Conservation (phyloP, 2,797 vertebrate species). For the Esox lucius region DNA sequence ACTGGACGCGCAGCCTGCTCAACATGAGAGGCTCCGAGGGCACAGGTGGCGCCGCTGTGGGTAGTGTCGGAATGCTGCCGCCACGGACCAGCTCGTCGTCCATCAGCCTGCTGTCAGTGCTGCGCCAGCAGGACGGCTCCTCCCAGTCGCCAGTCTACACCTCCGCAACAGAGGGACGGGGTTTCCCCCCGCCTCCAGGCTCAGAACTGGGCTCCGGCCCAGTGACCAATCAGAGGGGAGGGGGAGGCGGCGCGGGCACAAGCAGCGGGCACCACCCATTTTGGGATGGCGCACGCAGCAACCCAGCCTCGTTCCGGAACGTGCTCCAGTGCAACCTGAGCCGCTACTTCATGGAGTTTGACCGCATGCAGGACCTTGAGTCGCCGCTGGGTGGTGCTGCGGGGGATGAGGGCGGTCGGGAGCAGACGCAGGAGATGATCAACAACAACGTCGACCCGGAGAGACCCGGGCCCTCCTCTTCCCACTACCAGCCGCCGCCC, state of each 20-base stretch:
- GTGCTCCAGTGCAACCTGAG: conserved; percentile 96
- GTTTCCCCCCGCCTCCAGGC: conserved; percentile 78
- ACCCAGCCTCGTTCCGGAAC: conserved; percentile 85
- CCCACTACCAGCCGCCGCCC: conserved; percentile 74
- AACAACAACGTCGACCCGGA: conserved; percentile 95
- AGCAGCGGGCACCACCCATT: conserved; percentile 80
- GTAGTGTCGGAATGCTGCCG: conserved; percentile 80
- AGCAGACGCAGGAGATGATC: conserved; percentile 89
- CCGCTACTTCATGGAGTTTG: conserved; percentile 97
- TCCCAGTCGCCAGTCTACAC: conserved; percentile 94
- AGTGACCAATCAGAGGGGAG: conserved; percentile 26
- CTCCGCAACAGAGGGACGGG: conserved; percentile 91
- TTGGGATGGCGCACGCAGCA: conserved; percentile 77
- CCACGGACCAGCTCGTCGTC: conserved; percentile 96
- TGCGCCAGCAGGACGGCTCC: conserved; percentile 90
- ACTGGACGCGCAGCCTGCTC: conserved; percentile 91
- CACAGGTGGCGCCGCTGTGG: conserved; percentile 41
- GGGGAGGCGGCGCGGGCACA: conserved; percentile 74
- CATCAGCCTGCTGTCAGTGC: conserved; percentile 88
- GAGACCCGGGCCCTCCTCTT: conserved; percentile 85
- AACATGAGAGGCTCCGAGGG: conserved; percentile 80
- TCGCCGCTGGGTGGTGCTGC: conserved; percentile 74
- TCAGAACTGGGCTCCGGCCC: conserved; percentile 65
- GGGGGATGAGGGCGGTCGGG: conserved; percentile 72
- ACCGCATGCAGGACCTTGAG: conserved; percentile 93